Base-by-base conservation (phyloP, 2,797 vertebrate species). In the Microchirus variegatus region DNA sequence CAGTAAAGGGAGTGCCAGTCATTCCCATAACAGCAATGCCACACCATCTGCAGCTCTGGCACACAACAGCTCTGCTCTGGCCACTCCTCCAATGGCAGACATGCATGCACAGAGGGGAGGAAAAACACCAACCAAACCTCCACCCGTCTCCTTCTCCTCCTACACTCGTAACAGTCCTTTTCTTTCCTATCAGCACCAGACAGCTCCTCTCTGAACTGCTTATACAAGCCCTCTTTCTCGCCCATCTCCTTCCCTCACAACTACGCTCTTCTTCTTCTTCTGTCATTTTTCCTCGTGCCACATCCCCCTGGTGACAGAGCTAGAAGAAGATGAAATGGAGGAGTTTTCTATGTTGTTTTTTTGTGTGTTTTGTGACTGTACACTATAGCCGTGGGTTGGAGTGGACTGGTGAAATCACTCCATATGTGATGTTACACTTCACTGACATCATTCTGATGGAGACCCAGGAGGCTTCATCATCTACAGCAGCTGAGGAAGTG, bases 31-130 rank as follows among this genome's bases (percentile, higher is more conserved):
- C 78, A 67, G 85, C 70, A 57, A 82, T 57, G 77, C 78, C 63
- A 69, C 16, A 73, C 89, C 91, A 91, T 92, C 91, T 91, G 91
- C 87, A 90, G 86, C 78, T 76, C 90, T 91, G 89, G 89, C 88
- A 84, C 83, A 65, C 37, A 15, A 12, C 14, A 19, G 67, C 65
- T 76, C 48, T 60, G 63, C 73, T 70, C 66, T 36, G 59, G 58
- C 78, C 74, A 12, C 53, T 60, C 56, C 67, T 73, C 70, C 64
- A 53, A 81, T 67, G 43, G 62, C 75, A 78, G 67, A 77, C 71
- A 5, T 22, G 65, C 59, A 45, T 5, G 17, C 78, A 77, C 36
- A 68, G 54, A 60, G 65, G 53, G 61, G 59, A 63, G 56, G 51
- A 68, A 69, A 62, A 66, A 65, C 60, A 70, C 70, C 70, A 62